These are phyloP conservation scores for Etheostoma spectabile DNA, from an alignment of 2,113 vertebrate species.

Conservation along the genomic window DNA sequence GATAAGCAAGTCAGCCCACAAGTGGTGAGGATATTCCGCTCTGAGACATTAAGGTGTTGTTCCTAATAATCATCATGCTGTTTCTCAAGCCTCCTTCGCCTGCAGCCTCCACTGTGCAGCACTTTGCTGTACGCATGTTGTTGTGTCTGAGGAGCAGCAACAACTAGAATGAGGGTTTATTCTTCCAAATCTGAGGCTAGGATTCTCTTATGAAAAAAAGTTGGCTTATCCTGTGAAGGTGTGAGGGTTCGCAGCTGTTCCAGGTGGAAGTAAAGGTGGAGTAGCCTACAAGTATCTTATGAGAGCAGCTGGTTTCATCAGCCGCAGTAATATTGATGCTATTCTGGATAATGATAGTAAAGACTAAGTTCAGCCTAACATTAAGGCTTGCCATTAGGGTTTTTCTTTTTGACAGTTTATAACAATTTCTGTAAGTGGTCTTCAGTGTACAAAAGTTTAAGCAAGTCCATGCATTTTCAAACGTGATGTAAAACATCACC, in stretches of 20 bases:
- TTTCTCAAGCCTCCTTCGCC: background rate
- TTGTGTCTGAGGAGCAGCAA: background rate
- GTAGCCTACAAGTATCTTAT: background rate
- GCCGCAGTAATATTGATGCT: background rate
- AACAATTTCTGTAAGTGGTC: background rate
- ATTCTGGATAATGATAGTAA: background rate
- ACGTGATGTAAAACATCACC: background rate
- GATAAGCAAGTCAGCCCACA: background rate
- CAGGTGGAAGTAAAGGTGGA: background rate
- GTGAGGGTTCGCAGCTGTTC: background rate
- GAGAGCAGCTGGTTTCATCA: constrained; percentile 1
- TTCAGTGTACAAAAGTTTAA: background rate
- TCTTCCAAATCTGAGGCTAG: background rate
- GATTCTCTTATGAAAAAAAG: background rate
- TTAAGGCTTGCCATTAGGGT: too few species aligned
- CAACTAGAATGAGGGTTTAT: background rate
- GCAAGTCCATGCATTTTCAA: background rate
- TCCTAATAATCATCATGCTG: background rate
- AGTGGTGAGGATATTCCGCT: constrained; percentile 1
- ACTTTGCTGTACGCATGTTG: background rate
- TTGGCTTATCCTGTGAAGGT: background rate
- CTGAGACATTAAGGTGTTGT: background rate
- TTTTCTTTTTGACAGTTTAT: background rate
- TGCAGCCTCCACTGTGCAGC: constrained; percentile 6
- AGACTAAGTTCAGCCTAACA: background rate